Conservation (phyloP, 2,113 vertebrate genomes). For the Pavo muticus region DNA sequence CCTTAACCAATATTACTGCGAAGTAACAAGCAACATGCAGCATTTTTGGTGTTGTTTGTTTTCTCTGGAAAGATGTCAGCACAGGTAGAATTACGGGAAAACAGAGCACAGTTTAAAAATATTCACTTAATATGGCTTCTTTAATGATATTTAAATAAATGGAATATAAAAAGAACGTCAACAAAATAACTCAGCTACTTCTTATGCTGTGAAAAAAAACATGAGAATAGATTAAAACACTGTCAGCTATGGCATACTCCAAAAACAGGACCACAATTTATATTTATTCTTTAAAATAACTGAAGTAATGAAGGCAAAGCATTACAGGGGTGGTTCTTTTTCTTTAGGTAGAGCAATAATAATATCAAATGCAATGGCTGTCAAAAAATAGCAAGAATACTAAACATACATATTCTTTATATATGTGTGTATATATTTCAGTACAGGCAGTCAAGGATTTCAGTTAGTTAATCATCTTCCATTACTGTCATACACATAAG, state of each 20-base stretch:
- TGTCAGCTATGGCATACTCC: background rate
- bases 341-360: background rate
- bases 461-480: background rate
- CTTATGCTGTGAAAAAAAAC: background rate
- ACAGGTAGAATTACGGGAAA: background rate
- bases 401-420: background rate
- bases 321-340: background rate
- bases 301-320: constrained; percentile 6
- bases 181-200: constrained; percentile 15
- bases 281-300: constrained; percentile 26
- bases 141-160: constrained; percentile 47
- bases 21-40: background rate
- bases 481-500: background rate
- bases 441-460: background rate
- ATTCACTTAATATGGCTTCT: background rate
- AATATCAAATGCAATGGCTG: background rate
- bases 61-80: background rate
- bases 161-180: constrained; percentile 21
- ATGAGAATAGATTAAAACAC: background rate
- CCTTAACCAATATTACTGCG: background rate
- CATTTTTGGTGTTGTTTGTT: background rate
- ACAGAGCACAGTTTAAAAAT: background rate
- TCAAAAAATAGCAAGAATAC: background rate
- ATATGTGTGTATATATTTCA: no score
- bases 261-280: background rate